These are phyloP conservation scores for Atethmia centrago DNA, from an alignment of 2,888 invertebrate species.

Conservation along the genomic window DNA sequence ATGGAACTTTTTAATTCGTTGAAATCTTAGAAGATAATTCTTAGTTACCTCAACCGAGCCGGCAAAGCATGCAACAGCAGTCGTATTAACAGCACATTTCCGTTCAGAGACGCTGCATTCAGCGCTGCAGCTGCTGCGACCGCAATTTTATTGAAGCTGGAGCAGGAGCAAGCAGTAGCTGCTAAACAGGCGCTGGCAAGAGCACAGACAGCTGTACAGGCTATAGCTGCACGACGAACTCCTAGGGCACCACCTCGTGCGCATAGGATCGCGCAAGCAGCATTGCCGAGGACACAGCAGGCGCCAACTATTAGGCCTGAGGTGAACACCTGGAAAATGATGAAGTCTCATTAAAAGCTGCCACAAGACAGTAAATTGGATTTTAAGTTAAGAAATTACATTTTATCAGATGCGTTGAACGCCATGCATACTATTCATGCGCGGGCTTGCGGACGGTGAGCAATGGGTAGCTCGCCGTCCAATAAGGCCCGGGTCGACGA, in stretches of 20 bases:
- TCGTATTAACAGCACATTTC: constrained; percentile 85
- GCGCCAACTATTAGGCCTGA: constrained; percentile 86
- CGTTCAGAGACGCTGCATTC: constrained; percentile 86
- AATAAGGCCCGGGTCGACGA: too few relatives aligned
- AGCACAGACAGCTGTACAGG: constrained; percentile 83
- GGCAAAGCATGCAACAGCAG: constrained; percentile 83
- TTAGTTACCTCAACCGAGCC: constrained; percentile 82
- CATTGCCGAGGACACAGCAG: constrained; percentile 85
- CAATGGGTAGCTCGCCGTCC: too few relatives aligned
- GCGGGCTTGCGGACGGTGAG: too few relatives aligned
- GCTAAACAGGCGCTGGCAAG: constrained; percentile 82
- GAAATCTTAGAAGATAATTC: background rate
- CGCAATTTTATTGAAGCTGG: constrained; percentile 75
- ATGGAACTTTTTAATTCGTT: constrained; percentile 7
- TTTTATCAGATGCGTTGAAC: too few relatives aligned
- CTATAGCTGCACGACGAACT: constrained; percentile 81
- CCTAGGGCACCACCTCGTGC: constrained; percentile 82
- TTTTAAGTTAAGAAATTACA: too few relatives aligned
- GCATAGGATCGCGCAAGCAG: constrained; percentile 81
- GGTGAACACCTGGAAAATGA: constrained; percentile 80
- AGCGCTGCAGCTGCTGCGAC: constrained; percentile 85
- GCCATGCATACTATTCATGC: too few relatives aligned
- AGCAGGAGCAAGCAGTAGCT: constrained; percentile 82
- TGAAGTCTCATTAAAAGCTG: too few relatives aligned
- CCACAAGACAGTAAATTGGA: too few relatives aligned